Evolutionary conservation across 2,113 vertebrate genomes (phyloP), one percentile per base, ranked within the genome.

Genomic region (Ameiurus melas): DNA sequence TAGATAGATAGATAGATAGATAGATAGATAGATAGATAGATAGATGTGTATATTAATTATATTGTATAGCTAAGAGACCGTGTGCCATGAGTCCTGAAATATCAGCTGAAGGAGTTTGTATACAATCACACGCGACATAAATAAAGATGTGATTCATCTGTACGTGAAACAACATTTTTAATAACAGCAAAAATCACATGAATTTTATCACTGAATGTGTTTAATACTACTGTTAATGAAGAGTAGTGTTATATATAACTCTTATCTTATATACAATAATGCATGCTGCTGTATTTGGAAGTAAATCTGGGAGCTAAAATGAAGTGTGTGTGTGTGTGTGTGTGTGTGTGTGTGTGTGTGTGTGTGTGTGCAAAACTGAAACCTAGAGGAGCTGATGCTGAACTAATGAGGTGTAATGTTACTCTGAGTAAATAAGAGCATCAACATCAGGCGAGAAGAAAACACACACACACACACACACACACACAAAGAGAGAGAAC

Each of bases 341-440:
- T 80, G 83, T 87, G 87, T 84, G 33, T 55, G 14, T 13, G 58
- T 64, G n/a, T 58, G 79, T 57, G 30, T 19, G 68, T 71, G 68
- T 53, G 84, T 22, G 86, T 43, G 36, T 47, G 78, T 86, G 81
- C 71, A 58, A 83, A 39, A 64, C 64, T 43, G 10, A 86, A 87
- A 84, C 12, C 66, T 83, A 70, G 83, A 84, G 33, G 83, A 91
- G 36, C 60, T 87, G 43, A 71, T 81, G 82, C 84, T 89, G 89
- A 88, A 93, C 93, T 91, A 93, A 94, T 66, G n/a, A 93, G 85
- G 85, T 92, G 85, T 62, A 84, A 87, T 89, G 87, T 92, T 82
- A 27, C 90, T 92, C 84, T 85, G 84, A 87, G 62, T 92, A 93
- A 94, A 90, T 88, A 93, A 92, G 92, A 92, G 71, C 87, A 33